These are phyloP conservation scores for Pristionchus mayeri DNA, from an alignment of 2,888 invertebrate species.

Conservation along the genomic window DNA sequence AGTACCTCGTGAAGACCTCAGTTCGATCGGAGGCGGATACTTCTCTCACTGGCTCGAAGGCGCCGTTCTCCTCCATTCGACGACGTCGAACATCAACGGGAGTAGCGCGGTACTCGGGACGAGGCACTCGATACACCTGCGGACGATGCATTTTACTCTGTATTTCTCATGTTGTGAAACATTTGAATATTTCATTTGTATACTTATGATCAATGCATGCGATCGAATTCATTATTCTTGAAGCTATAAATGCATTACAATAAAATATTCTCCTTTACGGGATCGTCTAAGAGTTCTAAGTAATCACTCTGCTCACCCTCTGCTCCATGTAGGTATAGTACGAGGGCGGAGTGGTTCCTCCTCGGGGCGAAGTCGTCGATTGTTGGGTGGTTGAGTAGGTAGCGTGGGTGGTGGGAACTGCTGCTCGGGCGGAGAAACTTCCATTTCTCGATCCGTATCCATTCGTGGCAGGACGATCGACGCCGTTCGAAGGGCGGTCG, in stretches of 20 bases:
- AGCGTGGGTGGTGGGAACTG: neutral
- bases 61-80: constrained; percentile 38
- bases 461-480: neutral
- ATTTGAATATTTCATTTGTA: too few relatives aligned
- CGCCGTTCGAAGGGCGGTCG: constrained; percentile 27
- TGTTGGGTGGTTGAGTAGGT: neutral
- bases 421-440: constrained; percentile 4
- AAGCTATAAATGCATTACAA: too few relatives aligned
- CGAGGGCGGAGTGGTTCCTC: constrained; percentile 33
- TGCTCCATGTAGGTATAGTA: constrained; percentile 51
- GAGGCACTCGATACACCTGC: constrained; percentile 45
- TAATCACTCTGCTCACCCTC: constrained; percentile 17
- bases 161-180: too few relatives aligned
- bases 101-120: constrained; percentile 42
- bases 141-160: too few relatives aligned
- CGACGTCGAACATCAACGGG: constrained; percentile 30
- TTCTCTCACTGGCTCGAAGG: constrained; percentile 50
- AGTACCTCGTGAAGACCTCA: constrained; percentile 26
- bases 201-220: too few relatives aligned
- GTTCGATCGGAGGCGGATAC: constrained; percentile 48
- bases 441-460: neutral
- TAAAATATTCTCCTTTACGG: too few relatives aligned
- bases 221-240: too few relatives aligned
- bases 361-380: neutral
- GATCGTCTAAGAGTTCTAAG: neutral